A percentile compares a stretch with the other conserved stretches of the same genome.
phyloP scores from a whole-genome alignment of 2,113 vertebrate genomes.

The Antigone vipio region DNA sequence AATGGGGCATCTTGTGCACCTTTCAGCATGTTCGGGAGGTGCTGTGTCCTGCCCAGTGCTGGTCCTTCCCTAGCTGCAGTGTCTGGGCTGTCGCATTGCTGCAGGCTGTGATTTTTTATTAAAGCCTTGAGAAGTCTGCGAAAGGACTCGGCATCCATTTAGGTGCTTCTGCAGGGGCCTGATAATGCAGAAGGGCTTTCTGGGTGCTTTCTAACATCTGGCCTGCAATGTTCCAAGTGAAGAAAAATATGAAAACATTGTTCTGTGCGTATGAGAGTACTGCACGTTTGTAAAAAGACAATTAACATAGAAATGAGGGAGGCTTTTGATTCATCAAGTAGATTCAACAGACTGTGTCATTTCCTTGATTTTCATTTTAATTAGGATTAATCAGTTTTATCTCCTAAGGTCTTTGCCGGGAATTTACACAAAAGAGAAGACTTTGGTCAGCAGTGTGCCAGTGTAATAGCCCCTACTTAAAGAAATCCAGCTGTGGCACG shows the following conservation, averaged over 20 bases:
- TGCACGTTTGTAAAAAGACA: conserved; percentile 50
- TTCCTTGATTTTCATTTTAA: conserved; percentile 64
- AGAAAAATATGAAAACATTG: conserved; percentile 40
- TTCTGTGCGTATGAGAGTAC: neutral
- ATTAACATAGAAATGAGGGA: conserved; percentile 60
- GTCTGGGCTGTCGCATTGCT: neutral
- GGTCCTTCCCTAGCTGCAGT: neutral
- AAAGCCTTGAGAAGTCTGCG: neutral
- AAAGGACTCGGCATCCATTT: neutral
- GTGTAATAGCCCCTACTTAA: conserved; percentile 26
- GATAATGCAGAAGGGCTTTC: neutral
- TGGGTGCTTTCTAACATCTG: conserved; percentile 20
- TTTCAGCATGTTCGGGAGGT: neutral
- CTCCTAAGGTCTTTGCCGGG: conserved; percentile 26
- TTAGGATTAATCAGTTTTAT: conserved; percentile 67
- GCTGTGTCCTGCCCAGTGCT: neutral
- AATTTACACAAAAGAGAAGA: conserved; percentile 33
- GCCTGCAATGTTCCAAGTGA: neutral
- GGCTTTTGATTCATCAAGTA: conserved; percentile 63
- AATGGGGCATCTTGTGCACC: neutral
- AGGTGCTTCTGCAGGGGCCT: neutral
- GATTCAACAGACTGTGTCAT: conserved; percentile 60
- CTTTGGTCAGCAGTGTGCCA: conserved; percentile 29
- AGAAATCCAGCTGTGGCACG: conserved; percentile 6
- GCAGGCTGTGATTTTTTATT: neutral